Conservation (phyloP, 1,140 invertebrate species). For the Drosophila truncata region DNA sequence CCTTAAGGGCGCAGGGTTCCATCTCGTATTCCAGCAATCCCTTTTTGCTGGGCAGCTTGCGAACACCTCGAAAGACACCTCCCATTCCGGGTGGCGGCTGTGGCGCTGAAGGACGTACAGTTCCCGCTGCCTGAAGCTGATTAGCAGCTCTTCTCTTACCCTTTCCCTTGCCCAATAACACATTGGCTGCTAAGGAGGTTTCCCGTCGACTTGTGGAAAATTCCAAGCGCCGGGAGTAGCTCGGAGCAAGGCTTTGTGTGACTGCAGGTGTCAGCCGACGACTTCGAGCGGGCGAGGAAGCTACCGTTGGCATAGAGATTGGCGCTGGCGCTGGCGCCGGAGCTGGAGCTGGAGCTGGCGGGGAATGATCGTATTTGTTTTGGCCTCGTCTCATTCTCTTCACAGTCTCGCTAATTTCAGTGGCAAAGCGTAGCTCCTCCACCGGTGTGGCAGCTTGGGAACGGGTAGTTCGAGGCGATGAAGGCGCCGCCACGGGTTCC, state of each 20-base stretch:
- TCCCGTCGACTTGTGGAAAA: conserved; percentile 28
- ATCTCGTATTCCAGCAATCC: conserved; percentile 78
- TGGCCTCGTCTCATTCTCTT: conserved; percentile 79
- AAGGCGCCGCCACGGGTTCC: conserved; percentile 33
- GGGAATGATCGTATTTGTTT: conserved; percentile 78
- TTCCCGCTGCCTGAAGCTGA: not conserved
- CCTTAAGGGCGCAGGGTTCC: conserved; percentile 64
- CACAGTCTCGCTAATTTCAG: conserved; percentile 80
- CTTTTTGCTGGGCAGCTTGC: conserved; percentile 76
- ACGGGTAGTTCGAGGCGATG: conserved; percentile 60
- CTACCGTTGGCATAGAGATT: not conserved
- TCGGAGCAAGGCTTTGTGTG: conserved; percentile 15
- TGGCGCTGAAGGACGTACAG: conserved; percentile 16
- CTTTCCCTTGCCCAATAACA: conserved; percentile 51
- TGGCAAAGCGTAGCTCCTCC: conserved; percentile 78
- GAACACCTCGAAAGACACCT: conserved; percentile 49
- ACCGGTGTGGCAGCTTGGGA: conserved; percentile 75
- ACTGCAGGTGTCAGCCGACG: conserved; percentile 40
- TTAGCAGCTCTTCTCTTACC: conserved; percentile 39
- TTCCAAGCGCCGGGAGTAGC: conserved; percentile 55
- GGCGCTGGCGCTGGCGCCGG: conserved; percentile 37
- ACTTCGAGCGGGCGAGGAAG: conserved; percentile 32
- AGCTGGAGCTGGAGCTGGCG: conserved; percentile 49
- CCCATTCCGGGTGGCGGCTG: conserved; percentile 25
- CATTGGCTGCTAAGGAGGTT: conserved; percentile 1